Percentiles rank a stretch among this genome's conserved stretches.
These are phyloP conservation scores for Cuniculus paca DNA, from an alignment of 2,797 vertebrate genomes.

Conservation along the genomic window DNA sequence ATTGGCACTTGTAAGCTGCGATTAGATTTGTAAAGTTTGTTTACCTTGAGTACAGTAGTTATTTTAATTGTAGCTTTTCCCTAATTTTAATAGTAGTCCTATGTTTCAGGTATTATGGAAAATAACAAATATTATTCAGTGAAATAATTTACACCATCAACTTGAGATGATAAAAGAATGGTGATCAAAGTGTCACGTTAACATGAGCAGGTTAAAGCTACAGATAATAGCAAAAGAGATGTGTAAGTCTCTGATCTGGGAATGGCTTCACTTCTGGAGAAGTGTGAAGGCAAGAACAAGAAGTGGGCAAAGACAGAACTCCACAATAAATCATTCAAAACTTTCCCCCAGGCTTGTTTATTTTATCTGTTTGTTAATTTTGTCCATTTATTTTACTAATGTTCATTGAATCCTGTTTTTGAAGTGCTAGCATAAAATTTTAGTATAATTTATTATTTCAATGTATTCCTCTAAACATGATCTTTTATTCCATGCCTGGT, in stretches of 20 bases:
- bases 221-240: background rate
- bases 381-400: background rate
- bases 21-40: slow-evolving; percentile 39
- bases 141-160: background rate
- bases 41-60: background rate
- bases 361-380: slow-evolving; percentile 8
- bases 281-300: background rate
- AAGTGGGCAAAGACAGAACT: background rate
- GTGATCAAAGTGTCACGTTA: background rate
- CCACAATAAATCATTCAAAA: background rate
- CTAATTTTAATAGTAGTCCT: background rate
- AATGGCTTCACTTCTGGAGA: background rate
- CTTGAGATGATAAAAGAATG: background rate
- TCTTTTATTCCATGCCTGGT: slow-evolving; percentile 3
- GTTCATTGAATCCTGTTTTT: background rate
- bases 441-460: slow-evolving; percentile 11
- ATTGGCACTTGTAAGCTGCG: background rate
- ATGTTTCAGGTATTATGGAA: slow-evolving; percentile 11
- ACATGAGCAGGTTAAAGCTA: background rate
- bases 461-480: background rate
- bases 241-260: background rate
- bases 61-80: background rate
- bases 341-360: background rate
- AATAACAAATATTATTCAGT: background rate
- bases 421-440: background rate